A percentile compares a stretch with the other conserved stretches of the same genome.
Evolutionary conservation across 2,888 invertebrate species (phyloP).

Genomic region (Omphaloscelis lunosa): DNA sequence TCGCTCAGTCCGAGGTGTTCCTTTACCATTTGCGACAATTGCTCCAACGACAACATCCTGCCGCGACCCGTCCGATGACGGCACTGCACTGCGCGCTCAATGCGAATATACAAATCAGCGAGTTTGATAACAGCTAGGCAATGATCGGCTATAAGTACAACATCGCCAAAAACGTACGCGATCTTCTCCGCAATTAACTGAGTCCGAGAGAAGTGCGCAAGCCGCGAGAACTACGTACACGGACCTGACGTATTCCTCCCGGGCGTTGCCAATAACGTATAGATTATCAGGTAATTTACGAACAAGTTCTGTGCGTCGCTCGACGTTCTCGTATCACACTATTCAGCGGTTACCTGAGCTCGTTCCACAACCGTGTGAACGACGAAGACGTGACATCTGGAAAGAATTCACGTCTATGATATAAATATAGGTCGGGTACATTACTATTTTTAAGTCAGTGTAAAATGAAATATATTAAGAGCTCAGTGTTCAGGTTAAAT

Average conservation of each 20-base stretch:
- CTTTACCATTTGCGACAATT: slow-evolving; percentile 87
- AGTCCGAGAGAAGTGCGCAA: slow-evolving; percentile 79
- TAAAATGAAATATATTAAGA: slow-evolving; percentile 75
- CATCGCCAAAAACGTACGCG: slow-evolving; percentile 81
- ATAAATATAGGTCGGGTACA: slow-evolving; percentile 77
- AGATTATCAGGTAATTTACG: slow-evolving; percentile 76
- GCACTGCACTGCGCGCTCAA: slow-evolving; percentile 86
- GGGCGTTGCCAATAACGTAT: slow-evolving; percentile 80
- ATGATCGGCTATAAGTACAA: slow-evolving; percentile 79
- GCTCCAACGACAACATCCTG: slow-evolving; percentile 89
- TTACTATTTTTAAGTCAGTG: slow-evolving; percentile 84
- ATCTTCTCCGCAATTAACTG: slow-evolving; percentile 83
- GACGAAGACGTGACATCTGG: slow-evolving; percentile 82
- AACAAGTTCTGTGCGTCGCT: slow-evolving; percentile 55
- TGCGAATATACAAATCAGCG: slow-evolving; percentile 84
- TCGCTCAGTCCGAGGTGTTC: slow-evolving; percentile 84
- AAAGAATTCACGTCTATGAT: slow-evolving; percentile 75
- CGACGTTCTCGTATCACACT: slow-evolving; percentile 50
- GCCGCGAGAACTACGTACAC: slow-evolving; percentile 76
- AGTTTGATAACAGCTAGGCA: slow-evolving; percentile 85
- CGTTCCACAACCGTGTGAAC: slow-evolving; percentile 76
- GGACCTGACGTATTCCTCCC: slow-evolving; percentile 80
- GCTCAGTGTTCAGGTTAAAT: slow-evolving; percentile 72
- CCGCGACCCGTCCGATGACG: slow-evolving; percentile 82
- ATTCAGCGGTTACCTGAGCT: slow-evolving; percentile 78